phyloP scores from a whole-genome alignment of 2,888 invertebrate species.

The Agrotis exclamationis region DNA sequence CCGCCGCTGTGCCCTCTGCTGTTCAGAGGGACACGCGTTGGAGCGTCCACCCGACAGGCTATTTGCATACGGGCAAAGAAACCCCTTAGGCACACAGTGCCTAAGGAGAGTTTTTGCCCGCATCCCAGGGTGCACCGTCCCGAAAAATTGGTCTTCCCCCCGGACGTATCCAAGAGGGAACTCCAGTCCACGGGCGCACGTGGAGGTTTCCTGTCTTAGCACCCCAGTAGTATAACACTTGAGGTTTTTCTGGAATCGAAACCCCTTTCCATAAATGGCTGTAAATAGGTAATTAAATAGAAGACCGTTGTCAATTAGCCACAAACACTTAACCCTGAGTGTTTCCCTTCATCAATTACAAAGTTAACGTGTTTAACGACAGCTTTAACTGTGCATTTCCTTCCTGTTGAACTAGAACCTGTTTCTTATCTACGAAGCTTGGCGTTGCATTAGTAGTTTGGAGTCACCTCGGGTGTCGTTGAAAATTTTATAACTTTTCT shows the following conservation, averaged over 20 bases:
- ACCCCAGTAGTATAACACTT: slow-evolving; percentile 4
- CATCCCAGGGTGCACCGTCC: too few species aligned
- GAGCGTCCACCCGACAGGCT: too few species aligned
- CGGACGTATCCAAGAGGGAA: too few species aligned
- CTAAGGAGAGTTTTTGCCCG: too few species aligned
- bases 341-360: slow-evolving; percentile 11
- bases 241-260: background rate
- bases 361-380: slow-evolving; percentile 35
- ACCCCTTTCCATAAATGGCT: background rate
- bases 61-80: too few species aligned
- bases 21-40: too few species aligned
- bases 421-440: slow-evolving; percentile 47
- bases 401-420: slow-evolving; percentile 35
- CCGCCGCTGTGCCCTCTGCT: too few species aligned
- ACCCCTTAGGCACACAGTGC: too few species aligned
- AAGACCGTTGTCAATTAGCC: slow-evolving; percentile 27
- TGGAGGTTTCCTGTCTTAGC: too few species aligned
- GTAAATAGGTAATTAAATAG: slow-evolving; percentile 24
- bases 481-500: background rate
- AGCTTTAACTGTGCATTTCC: slow-evolving; percentile 38
- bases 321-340: slow-evolving; percentile 14
- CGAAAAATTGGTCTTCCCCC: too few species aligned
- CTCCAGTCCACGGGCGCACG: too few species aligned
- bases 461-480: background rate
- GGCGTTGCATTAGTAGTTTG: slow-evolving; percentile 9